Evolutionary conservation across 1,140 invertebrate species (phyloP).

Genomic region (Sinella curviseta): DNA sequence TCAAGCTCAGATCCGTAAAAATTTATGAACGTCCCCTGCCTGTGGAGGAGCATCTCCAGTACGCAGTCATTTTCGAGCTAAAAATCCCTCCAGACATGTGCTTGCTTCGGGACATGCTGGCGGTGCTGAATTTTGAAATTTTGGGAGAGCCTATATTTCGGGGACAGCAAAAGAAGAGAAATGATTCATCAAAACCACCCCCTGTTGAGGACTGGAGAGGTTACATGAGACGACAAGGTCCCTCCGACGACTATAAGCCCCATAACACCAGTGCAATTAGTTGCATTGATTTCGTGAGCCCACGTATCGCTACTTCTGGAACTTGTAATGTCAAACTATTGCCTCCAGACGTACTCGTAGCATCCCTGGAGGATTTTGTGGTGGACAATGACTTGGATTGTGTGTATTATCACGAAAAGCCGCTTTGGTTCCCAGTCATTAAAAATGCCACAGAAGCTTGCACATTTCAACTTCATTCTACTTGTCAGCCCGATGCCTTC

Average conservation of each 20-base stretch:
- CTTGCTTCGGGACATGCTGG: not conserved
- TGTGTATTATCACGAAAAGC: not conserved
- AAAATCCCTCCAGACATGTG: not conserved
- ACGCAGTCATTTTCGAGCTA: not conserved
- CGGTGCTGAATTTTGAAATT: not conserved
- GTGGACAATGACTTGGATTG: not conserved
- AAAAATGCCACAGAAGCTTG: not conserved
- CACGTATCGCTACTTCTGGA: not conserved
- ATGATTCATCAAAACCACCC: not conserved
- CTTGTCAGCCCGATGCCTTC: not conserved
- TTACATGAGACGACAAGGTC: not conserved
- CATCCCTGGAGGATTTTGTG: not conserved
- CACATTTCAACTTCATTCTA: not conserved
- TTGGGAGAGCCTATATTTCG: not conserved
- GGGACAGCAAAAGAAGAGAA: not conserved
- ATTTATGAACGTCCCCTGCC: conserved; percentile 1
- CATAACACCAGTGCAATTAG: too few species aligned
- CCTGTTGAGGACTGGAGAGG: not conserved
- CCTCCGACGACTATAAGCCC: too few species aligned
- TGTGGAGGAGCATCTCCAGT: not conserved
- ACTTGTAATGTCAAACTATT: not conserved
- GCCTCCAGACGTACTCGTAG: not conserved
- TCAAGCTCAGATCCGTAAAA: not conserved
- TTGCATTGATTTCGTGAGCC: not conserved
- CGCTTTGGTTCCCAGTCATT: not conserved